These are phyloP conservation scores for Syritta pipiens DNA, from an alignment of 2,888 invertebrate genomes.

Conservation along the genomic window DNA sequence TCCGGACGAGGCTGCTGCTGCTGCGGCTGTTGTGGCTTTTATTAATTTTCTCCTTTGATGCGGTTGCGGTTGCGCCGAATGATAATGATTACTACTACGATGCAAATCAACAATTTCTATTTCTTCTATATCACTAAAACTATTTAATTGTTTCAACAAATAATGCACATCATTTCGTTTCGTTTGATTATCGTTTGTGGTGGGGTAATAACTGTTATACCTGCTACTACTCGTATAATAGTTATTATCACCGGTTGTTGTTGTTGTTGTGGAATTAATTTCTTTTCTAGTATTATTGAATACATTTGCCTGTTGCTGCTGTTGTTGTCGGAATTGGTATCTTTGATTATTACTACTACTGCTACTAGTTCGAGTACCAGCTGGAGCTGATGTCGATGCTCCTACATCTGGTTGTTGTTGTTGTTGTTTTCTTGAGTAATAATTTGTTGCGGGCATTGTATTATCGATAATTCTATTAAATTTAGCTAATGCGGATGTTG, in stretches of 20 bases:
- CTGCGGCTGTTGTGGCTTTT: conserved; percentile 73
- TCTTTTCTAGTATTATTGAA: conserved; percentile 62
- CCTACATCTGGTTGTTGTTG: conserved; percentile 10
- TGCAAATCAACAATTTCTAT: conserved; percentile 80
- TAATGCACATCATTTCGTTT: conserved; percentile 80
- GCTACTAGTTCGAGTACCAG: conserved; percentile 14
- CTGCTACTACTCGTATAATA: conserved; percentile 67
- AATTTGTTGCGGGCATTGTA: conserved; percentile 74
- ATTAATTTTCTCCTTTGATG: conserved; percentile 73
- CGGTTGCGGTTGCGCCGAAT: conserved; percentile 35
- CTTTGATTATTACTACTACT: conserved; percentile 55
- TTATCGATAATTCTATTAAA: conserved; percentile 79
- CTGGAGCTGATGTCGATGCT: too few relatives aligned
- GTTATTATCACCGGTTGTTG: conserved; percentile 70
- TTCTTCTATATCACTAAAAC: conserved; percentile 80
- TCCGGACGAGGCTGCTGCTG: conserved; percentile 51
- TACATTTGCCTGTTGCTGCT: conserved; percentile 64
- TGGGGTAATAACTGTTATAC: conserved; percentile 68
- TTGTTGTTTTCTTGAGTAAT: conserved; percentile 66
- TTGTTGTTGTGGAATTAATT: conserved; percentile 70
- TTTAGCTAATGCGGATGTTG: conserved; percentile 79
- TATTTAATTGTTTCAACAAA: conserved; percentile 80
- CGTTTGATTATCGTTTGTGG: conserved; percentile 77
- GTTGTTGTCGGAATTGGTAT: conserved; percentile 66
- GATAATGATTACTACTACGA: conserved; percentile 63